phyloP scores from a whole-genome alignment of 2,797 vertebrate genomes.

The Hypotaenidia okinawae region DNA sequence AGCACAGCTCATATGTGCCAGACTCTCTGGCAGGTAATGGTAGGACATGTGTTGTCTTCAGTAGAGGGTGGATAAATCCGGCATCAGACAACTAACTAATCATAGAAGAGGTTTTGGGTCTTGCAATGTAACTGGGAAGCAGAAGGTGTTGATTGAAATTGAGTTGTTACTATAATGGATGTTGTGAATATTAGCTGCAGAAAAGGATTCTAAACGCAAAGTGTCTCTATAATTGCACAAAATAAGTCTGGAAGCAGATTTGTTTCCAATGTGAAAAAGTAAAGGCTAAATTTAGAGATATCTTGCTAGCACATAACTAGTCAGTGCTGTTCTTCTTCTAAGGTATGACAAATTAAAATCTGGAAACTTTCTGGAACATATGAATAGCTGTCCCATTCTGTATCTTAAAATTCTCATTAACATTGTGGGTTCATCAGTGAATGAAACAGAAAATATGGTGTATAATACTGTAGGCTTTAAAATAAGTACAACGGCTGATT shows the following conservation, averaged over 20 bases:
- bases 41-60: background rate
- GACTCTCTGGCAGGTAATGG: background rate
- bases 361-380: background rate
- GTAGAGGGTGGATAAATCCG: background rate
- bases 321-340: background rate
- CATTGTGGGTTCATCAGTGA: background rate
- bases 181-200: background rate
- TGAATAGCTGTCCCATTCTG: background rate
- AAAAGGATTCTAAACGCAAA: background rate
- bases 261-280: background rate
- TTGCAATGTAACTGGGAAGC: background rate
- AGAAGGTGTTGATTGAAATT: background rate
- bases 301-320: background rate
- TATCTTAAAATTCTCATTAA: slow-evolving; percentile 39
- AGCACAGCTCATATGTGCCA: background rate
- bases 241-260: background rate
- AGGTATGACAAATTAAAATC: background rate
- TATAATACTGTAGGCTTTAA: background rate
- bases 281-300: background rate
- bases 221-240: fast-evolving
- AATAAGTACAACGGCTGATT: slow-evolving; percentile 2
- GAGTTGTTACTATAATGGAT: background rate
- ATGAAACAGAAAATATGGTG: background rate
- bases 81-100: background rate
- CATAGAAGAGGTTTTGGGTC: background rate